Evolutionary conservation across 2,797 vertebrate species (phyloP).

Genomic region (Artibeus jamaicensis): DNA sequence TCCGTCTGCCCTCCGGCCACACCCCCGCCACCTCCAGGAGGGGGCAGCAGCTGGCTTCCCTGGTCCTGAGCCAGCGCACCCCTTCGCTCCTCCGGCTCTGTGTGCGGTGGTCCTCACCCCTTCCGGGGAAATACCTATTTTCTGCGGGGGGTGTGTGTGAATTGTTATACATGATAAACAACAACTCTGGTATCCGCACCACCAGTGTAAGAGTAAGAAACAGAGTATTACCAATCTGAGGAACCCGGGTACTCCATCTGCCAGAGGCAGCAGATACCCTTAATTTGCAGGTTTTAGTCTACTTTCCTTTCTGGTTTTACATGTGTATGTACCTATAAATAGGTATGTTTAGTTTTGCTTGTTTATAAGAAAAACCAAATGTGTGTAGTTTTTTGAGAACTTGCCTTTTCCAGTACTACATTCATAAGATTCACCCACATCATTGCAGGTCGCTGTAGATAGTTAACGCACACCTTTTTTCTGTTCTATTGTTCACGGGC

Average conservation of each 20-base stretch:
- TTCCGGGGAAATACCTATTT: background rate
- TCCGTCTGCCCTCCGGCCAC: background rate
- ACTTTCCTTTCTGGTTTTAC: background rate
- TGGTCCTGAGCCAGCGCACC: too few relatives aligned
- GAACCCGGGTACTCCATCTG: background rate
- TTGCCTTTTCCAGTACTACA: background rate
- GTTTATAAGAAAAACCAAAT: background rate
- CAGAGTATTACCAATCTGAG: background rate
- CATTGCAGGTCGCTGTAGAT: background rate
- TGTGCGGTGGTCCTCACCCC: background rate
- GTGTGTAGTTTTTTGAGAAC: background rate
- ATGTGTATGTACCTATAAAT: background rate
- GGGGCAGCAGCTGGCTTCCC: background rate
- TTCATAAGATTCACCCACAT: background rate
- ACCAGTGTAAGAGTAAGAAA: background rate
- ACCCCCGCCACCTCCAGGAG: accelerated
- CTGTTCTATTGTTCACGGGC: background rate
- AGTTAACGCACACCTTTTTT: background rate
- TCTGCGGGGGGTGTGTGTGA: background rate
- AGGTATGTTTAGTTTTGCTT: background rate
- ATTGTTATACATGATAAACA: background rate
- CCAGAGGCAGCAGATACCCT: background rate
- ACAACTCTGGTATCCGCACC: background rate
- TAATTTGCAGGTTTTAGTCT: background rate
- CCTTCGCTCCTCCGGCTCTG: background rate